Evolutionary conservation across 2,797 vertebrate genomes (phyloP).

Genomic region (Notolepis coatsorum): DNA sequence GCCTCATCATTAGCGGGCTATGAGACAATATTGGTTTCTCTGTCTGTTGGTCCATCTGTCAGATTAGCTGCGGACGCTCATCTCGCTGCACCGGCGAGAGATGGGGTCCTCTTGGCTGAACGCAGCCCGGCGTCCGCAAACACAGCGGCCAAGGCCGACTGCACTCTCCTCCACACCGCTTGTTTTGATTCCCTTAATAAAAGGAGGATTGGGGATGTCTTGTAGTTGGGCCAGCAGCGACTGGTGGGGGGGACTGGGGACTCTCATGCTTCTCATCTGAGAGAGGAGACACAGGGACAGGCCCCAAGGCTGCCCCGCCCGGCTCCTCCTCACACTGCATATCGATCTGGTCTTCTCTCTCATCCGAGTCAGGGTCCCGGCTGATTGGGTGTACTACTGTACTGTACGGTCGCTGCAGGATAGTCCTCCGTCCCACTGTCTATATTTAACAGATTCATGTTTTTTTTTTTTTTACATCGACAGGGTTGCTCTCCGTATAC

Average conservation of each 20-base stretch:
- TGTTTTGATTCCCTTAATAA: constrained; percentile 58
- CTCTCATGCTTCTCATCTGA: constrained; percentile 43
- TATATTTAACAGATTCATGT: too few relatives aligned
- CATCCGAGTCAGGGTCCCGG: constrained; percentile 57
- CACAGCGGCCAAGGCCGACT: constrained; percentile 27
- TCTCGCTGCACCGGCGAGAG: background rate
- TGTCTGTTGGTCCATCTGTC: too few relatives aligned
- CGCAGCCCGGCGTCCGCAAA: constrained; percentile 21
- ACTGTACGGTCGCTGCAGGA: constrained; percentile 49
- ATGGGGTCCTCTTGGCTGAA: constrained; percentile 15
- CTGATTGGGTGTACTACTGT: constrained; percentile 58
- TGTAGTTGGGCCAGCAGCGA: constrained; percentile 34
- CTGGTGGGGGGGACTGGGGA: constrained; percentile 35
- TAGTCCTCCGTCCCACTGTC: constrained; percentile 39
- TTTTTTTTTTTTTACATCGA: too few relatives aligned
- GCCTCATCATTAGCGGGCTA: too few relatives aligned
- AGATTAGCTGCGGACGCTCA: too few relatives aligned
- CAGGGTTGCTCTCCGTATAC: too few relatives aligned
- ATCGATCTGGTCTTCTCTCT: constrained; percentile 64
- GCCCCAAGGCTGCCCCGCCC: constrained; percentile 43
- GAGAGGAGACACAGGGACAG: constrained; percentile 31
- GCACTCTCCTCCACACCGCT: constrained; percentile 16
- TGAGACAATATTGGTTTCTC: too few relatives aligned
- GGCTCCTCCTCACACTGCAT: constrained; percentile 49
- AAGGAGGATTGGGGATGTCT: constrained; percentile 45